phyloP scores from a whole-genome alignment of 2,113 vertebrate species.

The Sciurus niger region DNA sequence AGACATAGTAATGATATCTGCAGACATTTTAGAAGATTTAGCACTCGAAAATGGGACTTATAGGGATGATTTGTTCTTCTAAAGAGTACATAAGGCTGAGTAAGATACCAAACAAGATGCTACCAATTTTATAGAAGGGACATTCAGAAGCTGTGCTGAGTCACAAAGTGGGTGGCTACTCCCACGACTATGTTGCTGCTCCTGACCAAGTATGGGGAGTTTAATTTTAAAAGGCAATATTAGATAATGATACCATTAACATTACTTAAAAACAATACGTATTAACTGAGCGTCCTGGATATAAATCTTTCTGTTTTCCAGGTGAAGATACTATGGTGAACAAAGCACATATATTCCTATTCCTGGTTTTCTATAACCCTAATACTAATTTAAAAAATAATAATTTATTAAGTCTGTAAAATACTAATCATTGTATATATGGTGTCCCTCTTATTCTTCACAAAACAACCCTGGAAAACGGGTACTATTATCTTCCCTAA shows the following conservation, averaged over 20 bases:
- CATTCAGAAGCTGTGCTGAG: not conserved
- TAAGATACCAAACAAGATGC: not conserved
- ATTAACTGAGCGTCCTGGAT: not conserved
- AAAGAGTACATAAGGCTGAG: not conserved
- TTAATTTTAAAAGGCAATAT: not conserved
- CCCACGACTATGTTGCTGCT: not conserved
- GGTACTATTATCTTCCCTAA: not conserved
- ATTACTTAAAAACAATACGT: conserved; percentile 20
- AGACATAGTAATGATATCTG: not conserved
- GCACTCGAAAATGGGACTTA: conserved; percentile 7
- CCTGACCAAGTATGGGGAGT: not conserved
- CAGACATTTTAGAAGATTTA: not conserved
- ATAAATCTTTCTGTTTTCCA: not conserved
- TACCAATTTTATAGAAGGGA: not conserved
- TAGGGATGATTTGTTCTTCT: not conserved
- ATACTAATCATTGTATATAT: not conserved
- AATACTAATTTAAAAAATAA: not conserved
- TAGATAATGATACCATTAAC: not conserved
- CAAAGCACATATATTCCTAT: not conserved
- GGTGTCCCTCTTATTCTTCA: not conserved
- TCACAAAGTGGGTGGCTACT: not conserved
- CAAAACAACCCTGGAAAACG: not conserved
- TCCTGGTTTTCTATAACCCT: not conserved
- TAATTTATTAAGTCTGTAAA: not conserved
- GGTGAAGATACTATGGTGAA: not conserved